Base-by-base conservation (phyloP, 2,888 invertebrate genomes). In the Chaetogeoica ovagalla region DNA sequence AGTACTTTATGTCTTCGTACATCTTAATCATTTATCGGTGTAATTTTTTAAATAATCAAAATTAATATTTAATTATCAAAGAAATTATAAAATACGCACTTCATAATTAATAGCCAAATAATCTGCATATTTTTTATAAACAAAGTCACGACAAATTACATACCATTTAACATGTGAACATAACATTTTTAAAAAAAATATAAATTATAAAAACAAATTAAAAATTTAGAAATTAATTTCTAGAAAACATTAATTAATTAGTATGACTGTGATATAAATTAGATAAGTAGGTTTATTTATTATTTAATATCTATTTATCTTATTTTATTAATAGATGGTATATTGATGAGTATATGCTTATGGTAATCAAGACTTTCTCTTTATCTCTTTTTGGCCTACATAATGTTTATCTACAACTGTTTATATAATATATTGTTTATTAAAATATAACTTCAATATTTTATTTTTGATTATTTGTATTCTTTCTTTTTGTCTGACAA, bases 71-170 rank as follows among this genome's bases (percentile, higher is more conserved):
- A 55, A 63, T 19, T 21, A 75, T 59, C 11, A 75, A 9, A 65
- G 4, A 30, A 30, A 23, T 39, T 39, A 37, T 23, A 57, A 19
- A 52, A 71, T 79, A 79, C 15, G 3, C 55, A 70, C 62, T 63
- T 79, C 17, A 69, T 70, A 52, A 55, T 70, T 15, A 52, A 70
- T n/a, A 39, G 48, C 9, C n/a, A 52, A 77, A 77, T 62, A 70
- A 66, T 60, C 48, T n/a, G n/a, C 11, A 55, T 0, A 69, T 70
- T 23, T 62, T 79, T 57, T 7, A 71, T 57, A 63, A 63, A 52
- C 6, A 71, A 65, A 63, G 21, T 57, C 4, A 65, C 19, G 17
- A 13, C 6, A 63, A 70, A 21, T 55, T 55, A 7, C 17, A 52
- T 43, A 63, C 21, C 48, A 70, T 70, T 37, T 60, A 2, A 70